Base-by-base conservation (phyloP, 2,113 vertebrate species). In the Mesoclemmys tuberculata region DNA sequence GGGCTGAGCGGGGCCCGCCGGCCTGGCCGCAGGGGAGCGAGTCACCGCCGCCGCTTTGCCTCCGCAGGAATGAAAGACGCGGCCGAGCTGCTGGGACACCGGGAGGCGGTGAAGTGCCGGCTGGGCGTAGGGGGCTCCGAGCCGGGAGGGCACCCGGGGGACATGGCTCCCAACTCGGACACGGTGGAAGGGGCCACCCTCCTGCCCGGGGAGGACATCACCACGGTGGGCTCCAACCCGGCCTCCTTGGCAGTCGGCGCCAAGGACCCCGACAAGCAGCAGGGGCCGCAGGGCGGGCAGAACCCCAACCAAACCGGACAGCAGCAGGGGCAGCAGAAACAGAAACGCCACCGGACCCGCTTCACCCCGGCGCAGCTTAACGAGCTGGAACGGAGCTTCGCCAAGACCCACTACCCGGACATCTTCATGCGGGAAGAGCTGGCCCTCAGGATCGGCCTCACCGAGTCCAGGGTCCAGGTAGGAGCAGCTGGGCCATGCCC, bases 341-440 rank as follows among this genome's bases (percentile, higher is more conserved):
- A 99, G 98, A 99, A 99, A 97, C 98, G 99, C 88, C 99, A 99
- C 97, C 98, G 99, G 95, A 99, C 99, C 91, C 99, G 99, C 96
- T 99, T 99, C 98, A 99, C 99, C 0, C 99, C 99, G 10, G 99
- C 99, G 13, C 99, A 99, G 97, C 99, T 99, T 93, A 99, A 99
- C 97, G 99, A 99, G 96, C 96, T 99, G 97, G 99, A 99, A 98
- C 98, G 99, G 89, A 99, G 99, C 98, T 99, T 99, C 98, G 99
- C 99, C 95, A 99, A 99, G 94, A 99, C 99, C 46, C 99, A 99
- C 97, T 99, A 99, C 96, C 99, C 99, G 0, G 99, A 99, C 91
- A 99, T 99, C 98, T 99, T 99, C 98, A 99, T 99, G 98, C 98
- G 99, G 2, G 99, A 99, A 96, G 99, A 99, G 97, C 98, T 99